Evolutionary conservation across 1,140 invertebrate species (phyloP).

Genomic region (Diploscapter pachys): DNA sequence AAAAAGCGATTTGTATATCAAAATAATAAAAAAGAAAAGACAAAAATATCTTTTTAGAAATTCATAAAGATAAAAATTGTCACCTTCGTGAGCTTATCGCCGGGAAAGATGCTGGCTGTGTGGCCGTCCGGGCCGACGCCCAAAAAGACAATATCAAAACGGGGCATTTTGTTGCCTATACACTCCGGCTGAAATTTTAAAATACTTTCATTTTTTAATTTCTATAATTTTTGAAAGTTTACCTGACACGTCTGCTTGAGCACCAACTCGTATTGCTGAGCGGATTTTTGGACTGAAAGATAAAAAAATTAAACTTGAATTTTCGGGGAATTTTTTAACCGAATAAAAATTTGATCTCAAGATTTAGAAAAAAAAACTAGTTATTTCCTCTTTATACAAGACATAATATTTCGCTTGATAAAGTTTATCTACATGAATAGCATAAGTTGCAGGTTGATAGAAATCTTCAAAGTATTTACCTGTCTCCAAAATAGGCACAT

Average conservation of each 20-base stretch:
- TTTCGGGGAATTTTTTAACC: too few species aligned
- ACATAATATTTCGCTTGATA: too few species aligned
- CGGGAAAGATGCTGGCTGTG: slow-evolving; percentile 93
- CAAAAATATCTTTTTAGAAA: too few species aligned
- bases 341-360: too few species aligned
- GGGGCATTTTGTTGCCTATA: slow-evolving; percentile 27
- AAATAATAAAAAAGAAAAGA: too few species aligned
- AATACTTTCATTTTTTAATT: too few species aligned
- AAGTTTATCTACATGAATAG: too few species aligned
- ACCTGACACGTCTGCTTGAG: slow-evolving; percentile 6
- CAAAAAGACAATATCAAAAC: slow-evolving; percentile 81
- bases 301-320: neutral
- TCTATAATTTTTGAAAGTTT: too few species aligned
- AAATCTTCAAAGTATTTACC: slow-evolving; percentile 24
- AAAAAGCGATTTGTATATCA: too few species aligned
- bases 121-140: slow-evolving; percentile 98
- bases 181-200: slow-evolving; percentile 15
- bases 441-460: too few species aligned
- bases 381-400: too few species aligned
- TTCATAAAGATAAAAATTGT: neutral
- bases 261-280: slow-evolving; percentile 38
- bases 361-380: too few species aligned
- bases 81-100: slow-evolving; percentile 71
- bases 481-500: slow-evolving; percentile 36
- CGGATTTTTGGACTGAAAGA: slow-evolving; percentile 32